Evolutionary conservation across 1,140 invertebrate genomes (phyloP).

Genomic region (Drosophila nebulosa): DNA sequence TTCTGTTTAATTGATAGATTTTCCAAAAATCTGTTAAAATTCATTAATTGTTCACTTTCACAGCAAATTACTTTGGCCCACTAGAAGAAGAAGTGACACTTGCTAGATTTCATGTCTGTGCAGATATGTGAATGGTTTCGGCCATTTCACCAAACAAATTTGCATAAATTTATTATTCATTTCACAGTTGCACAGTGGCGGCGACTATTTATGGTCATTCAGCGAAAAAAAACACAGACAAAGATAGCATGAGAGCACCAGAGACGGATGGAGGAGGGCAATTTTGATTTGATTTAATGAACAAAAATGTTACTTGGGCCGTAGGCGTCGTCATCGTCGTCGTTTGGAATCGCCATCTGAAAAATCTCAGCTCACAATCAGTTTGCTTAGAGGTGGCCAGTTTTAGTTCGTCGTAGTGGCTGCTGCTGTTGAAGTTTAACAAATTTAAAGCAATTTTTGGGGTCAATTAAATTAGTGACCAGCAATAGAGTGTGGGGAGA

Average conservation of each 20-base stretch:
- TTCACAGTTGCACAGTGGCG: slow-evolving; percentile 23
- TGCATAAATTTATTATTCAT: slow-evolving; percentile 63
- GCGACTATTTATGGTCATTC: slow-evolving; percentile 1
- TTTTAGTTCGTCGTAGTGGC: slow-evolving; percentile 1
- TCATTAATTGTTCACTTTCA: neutral
- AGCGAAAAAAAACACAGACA: slow-evolving; percentile 7
- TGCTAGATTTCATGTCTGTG: neutral
- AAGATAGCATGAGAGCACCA: slow-evolving; percentile 46
- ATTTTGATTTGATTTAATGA: slow-evolving; percentile 75
- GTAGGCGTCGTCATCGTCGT: slow-evolving; percentile 3
- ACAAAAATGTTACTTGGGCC: slow-evolving; percentile 51
- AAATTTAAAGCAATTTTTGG: slow-evolving; percentile 71
- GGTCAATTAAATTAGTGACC: slow-evolving; percentile 63
- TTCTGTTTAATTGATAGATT: too few relatives aligned
- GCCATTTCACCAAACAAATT: slow-evolving; percentile 66
- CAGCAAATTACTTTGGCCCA: slow-evolving; percentile 14
- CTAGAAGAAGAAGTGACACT: slow-evolving; percentile 42
- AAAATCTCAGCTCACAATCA: slow-evolving; percentile 1
- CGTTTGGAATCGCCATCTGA: slow-evolving; percentile 35
- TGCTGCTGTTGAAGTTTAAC: slow-evolving; percentile 53
- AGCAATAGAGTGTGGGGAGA: slow-evolving; percentile 9
- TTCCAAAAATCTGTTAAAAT: neutral
- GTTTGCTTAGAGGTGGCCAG: neutral
- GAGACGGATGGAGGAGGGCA: slow-evolving; percentile 25
- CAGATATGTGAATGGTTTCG: slow-evolving; percentile 20